A percentile compares a stretch with the other conserved stretches of the same genome.
Conservation (phyloP, 2,888 invertebrate genomes). For the Pammene aurita region DNA sequence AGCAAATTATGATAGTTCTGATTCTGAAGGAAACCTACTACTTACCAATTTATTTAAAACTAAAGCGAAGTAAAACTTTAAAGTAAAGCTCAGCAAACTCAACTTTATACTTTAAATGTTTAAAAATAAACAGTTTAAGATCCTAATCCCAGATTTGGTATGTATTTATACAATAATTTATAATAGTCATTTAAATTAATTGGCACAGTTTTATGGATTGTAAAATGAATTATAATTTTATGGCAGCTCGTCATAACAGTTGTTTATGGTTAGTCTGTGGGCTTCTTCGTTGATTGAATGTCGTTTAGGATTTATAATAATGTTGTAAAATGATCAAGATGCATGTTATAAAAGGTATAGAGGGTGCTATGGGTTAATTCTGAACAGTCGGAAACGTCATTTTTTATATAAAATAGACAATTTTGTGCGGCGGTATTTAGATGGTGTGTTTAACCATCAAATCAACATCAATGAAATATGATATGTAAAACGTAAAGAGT, state of each 20-base stretch:
- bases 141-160: not conserved
- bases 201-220: conserved; percentile 42
- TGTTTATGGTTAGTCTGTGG: conserved; percentile 29
- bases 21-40: no score
- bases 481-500: no score
- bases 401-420: not conserved
- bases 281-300: conserved; percentile 17
- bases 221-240: conserved; percentile 43
- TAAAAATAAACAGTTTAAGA: not conserved
- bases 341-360: not conserved
- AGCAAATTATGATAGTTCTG: not conserved
- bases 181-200: conserved; percentile 44
- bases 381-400: not conserved
- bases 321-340: conserved; percentile 24
- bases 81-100: not conserved
- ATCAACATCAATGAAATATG: no score
- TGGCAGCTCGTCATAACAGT: conserved; percentile 31
- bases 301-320: conserved; percentile 15
- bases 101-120: not conserved
- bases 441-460: no score
- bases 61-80: not conserved
- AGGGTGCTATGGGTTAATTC: not conserved
- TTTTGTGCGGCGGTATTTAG: no score
- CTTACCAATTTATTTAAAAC: no score
- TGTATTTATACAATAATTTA: conserved; percentile 14